These are phyloP conservation scores for Volucella inanis DNA, from an alignment of 2,888 invertebrate species.

Conservation along the genomic window DNA sequence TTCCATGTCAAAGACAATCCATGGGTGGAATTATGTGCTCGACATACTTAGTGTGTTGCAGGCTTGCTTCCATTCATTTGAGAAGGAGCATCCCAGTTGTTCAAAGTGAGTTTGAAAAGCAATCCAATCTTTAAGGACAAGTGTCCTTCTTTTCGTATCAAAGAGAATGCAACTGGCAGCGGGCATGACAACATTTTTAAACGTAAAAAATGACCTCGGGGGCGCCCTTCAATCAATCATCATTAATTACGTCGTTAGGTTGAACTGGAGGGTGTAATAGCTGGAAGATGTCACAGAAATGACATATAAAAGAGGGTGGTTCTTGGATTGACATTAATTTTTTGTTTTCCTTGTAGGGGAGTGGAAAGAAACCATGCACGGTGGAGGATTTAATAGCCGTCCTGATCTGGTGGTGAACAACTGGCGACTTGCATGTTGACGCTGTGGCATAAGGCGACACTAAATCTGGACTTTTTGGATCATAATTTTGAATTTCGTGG, in stretches of 20 bases:
- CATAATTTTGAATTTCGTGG: constrained; percentile 20
- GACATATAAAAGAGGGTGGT: constrained; percentile 44
- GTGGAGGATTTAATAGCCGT: constrained; percentile 17
- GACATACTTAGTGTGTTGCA: constrained; percentile 40
- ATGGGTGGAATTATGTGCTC: constrained; percentile 49
- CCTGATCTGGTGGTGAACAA: constrained; percentile 14
- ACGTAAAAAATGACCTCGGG: constrained; percentile 59
- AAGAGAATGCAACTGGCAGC: constrained; percentile 7
- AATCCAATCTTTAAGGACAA: constrained; percentile 4
- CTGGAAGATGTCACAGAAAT: constrained; percentile 47
- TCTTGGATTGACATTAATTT: constrained; percentile 35
- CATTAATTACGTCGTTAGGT: constrained; percentile 69
- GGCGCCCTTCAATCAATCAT: constrained; percentile 70
- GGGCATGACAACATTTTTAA: constrained; percentile 29
- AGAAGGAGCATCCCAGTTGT: constrained; percentile 25
- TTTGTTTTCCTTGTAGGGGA: not conserved
- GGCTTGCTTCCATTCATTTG: not conserved
- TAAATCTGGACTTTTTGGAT: not conserved
- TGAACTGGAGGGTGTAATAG: constrained; percentile 39
- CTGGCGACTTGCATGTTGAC: not conserved
- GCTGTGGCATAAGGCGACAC: no score
- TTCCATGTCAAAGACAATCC: constrained; percentile 60
- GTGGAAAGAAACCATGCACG: constrained; percentile 7
- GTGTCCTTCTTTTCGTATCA: constrained; percentile 51
- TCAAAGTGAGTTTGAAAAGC: constrained; percentile 31